Percentiles rank a stretch among this genome's conserved stretches.
Evolutionary conservation across 2,113 vertebrate species (phyloP).

Genomic region (Riparia riparia): DNA sequence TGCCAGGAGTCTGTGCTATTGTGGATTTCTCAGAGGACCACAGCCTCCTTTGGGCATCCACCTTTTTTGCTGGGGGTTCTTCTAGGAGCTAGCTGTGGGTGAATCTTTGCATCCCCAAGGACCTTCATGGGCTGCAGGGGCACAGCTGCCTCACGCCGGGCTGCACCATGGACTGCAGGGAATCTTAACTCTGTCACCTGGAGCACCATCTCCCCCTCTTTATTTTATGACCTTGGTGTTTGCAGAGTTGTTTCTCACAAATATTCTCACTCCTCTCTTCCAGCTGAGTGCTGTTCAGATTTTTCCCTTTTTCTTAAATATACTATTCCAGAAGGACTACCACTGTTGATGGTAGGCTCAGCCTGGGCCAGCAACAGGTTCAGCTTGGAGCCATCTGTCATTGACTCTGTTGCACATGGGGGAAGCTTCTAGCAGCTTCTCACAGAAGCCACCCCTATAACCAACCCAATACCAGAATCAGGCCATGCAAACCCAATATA

Average conservation of each 20-base stretch:
- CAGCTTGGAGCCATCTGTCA: background rate
- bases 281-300: background rate
- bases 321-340: background rate
- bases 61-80: background rate
- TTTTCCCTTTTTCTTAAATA: background rate
- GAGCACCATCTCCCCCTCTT: background rate
- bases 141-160: background rate
- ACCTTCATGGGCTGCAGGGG: background rate
- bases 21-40: background rate
- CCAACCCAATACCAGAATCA: fast-evolving
- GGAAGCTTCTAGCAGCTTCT: background rate
- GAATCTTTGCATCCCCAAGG: background rate
- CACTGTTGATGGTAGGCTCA: background rate
- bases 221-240: background rate
- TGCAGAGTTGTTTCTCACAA: background rate
- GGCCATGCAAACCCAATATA: background rate
- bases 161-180: background rate
- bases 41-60: background rate
- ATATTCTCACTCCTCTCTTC: background rate
- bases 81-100: background rate
- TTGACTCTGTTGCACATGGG: background rate
- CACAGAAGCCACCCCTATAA: background rate
- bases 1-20: background rate
- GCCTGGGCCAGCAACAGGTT: background rate
- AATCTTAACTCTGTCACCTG: background rate